Conservation (phyloP, 2,797 vertebrate genomes). For the Pteronotus mesoamericanus region DNA sequence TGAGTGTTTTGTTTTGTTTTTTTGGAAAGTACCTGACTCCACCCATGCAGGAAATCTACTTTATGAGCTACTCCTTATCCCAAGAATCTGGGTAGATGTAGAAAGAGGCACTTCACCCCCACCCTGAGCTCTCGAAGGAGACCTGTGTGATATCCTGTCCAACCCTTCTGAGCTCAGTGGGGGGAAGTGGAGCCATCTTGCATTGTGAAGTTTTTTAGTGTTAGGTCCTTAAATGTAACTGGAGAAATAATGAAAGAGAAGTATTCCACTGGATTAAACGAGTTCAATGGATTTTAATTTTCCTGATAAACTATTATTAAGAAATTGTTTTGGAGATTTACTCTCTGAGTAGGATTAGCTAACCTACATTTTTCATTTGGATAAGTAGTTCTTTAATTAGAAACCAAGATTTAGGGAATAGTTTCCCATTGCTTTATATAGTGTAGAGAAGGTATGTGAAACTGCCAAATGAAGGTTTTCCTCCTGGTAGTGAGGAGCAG, state of each 20-base stretch:
- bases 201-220: slow-evolving; percentile 50
- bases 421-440: slow-evolving; percentile 42
- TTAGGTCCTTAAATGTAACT: slow-evolving; percentile 56
- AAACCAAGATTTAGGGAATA: slow-evolving; percentile 56
- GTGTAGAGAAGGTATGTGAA: slow-evolving; percentile 37
- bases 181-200: slow-evolving; percentile 28
- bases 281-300: slow-evolving; percentile 71
- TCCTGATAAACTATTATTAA: slow-evolving; percentile 73
- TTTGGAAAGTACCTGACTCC: slow-evolving; percentile 23
- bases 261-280: slow-evolving; percentile 64
- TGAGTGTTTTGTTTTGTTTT: slow-evolving; percentile 40
- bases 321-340: slow-evolving; percentile 76
- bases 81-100: slow-evolving; percentile 2
- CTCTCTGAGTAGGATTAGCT: slow-evolving; percentile 68
- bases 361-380: slow-evolving; percentile 68
- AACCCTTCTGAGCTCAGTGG: not conserved
- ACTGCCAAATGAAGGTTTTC: slow-evolving; percentile 45
- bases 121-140: not conserved
- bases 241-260: slow-evolving; percentile 70
- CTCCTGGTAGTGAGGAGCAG: slow-evolving; percentile 3
- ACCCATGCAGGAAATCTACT: slow-evolving; percentile 26
- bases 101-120: slow-evolving; percentile 13
- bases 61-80: not conserved
- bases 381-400: slow-evolving; percentile 73
- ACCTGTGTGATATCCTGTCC: not conserved